Evolutionary conservation across 2,113 vertebrate genomes (phyloP).

Genomic region (Telmatochromis sp.): DNA sequence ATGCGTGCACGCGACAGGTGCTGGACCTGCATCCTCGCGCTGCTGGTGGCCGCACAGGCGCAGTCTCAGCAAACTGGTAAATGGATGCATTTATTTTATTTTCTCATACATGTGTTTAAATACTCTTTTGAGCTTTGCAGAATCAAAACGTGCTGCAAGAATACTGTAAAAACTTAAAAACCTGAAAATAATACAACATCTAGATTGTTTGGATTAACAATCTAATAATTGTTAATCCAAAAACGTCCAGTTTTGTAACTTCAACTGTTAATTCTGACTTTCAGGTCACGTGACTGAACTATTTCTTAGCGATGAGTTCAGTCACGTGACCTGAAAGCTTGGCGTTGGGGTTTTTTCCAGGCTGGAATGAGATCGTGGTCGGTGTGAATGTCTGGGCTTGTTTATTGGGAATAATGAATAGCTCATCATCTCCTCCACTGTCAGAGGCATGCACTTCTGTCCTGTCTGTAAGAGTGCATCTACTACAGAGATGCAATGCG

Average conservation of each 20-base stretch:
- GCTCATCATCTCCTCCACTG: not conserved
- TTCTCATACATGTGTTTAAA: not conserved
- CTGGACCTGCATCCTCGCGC: conserved; percentile 19
- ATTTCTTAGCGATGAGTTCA: not conserved
- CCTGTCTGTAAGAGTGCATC: not conserved
- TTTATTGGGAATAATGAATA: not conserved
- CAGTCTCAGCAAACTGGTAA: conserved; percentile 18
- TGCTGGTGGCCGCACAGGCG: not conserved
- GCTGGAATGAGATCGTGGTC: conserved; percentile 10
- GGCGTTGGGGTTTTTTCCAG: not conserved
- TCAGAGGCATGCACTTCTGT: not conserved
- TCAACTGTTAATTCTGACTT: not conserved
- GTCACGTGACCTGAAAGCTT: not conserved
- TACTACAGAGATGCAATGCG: not conserved
- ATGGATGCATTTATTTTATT: fast-evolving
- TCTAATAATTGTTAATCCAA: not conserved
- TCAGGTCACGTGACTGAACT: not conserved
- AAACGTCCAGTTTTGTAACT: not conserved
- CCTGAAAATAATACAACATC: not conserved
- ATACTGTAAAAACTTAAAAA: not conserved
- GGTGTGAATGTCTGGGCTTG: conserved; percentile 32
- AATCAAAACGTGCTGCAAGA: not conserved
- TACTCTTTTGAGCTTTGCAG: not conserved
- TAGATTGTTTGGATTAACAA: too few relatives aligned
- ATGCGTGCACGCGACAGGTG: conserved; percentile 33